Evolutionary conservation across 2,797 vertebrate species (phyloP).

Genomic region (Syndactyla subalaris): DNA sequence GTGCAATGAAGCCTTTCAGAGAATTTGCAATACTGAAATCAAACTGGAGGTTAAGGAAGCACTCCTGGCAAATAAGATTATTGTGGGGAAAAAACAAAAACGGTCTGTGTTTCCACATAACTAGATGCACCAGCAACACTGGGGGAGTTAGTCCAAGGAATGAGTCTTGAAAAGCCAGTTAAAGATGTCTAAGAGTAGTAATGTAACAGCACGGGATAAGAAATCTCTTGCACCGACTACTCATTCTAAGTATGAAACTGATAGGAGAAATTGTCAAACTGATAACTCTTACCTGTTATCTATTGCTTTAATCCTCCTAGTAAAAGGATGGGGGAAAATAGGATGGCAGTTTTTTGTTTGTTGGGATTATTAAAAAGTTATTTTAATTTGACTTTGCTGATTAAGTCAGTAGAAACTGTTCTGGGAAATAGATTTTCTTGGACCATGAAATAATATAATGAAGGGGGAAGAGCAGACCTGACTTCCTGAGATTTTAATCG

Average conservation of each 20-base stretch:
- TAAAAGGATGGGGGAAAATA: background rate
- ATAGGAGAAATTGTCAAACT: background rate
- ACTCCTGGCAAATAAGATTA: background rate
- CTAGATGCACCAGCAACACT: background rate
- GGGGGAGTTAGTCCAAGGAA: background rate
- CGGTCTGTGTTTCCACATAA: background rate
- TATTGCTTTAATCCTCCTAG: background rate
- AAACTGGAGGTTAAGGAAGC: background rate
- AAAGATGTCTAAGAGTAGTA: background rate
- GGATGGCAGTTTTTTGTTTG: background rate
- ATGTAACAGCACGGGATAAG: background rate
- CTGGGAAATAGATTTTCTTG: background rate
- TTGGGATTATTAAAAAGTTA: fast-evolving
- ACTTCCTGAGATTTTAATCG: background rate
- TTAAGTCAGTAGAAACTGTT: background rate
- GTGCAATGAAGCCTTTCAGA: background rate
- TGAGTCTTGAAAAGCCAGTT: background rate
- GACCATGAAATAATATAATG: background rate
- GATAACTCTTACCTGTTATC: background rate
- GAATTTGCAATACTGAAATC: background rate
- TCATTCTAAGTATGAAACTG: background rate
- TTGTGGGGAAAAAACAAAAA: background rate
- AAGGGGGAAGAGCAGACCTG: background rate
- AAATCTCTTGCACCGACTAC: background rate
- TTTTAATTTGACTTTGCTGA: background rate